A percentile compares a stretch with the other conserved stretches of the same genome.
Conservation (phyloP, 2,113 vertebrate genomes). For the Epinephelus fuscoguttatus region DNA sequence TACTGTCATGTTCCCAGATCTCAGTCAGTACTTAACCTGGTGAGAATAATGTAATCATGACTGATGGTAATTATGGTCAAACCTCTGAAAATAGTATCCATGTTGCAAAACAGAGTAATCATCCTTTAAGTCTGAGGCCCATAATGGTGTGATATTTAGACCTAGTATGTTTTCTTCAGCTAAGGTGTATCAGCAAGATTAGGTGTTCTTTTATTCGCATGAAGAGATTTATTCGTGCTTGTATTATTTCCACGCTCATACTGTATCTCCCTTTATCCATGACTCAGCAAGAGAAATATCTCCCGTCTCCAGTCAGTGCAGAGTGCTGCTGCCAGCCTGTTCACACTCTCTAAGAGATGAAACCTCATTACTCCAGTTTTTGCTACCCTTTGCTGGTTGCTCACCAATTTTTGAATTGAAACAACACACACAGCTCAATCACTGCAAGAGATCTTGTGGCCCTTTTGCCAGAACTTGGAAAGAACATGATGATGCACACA, state of each 20-base stretch:
- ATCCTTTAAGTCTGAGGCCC: background rate
- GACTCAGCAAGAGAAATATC: conserved; percentile 15
- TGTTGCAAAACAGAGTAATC: background rate
- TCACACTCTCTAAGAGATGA: background rate
- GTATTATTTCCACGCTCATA: background rate
- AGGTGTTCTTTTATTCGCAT: background rate
- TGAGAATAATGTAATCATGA: no score
- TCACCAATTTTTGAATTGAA: background rate
- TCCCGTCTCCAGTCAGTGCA: background rate
- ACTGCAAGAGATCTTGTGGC: conserved; percentile 25
- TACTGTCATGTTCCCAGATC: no score
- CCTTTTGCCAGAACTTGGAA: conserved; percentile 38
- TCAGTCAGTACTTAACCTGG: no score
- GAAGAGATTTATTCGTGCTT: background rate
- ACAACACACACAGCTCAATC: conserved; percentile 16
- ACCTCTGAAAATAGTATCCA: background rate
- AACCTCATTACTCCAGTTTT: background rate
- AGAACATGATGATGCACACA: conserved; percentile 32
- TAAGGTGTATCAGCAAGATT: background rate
- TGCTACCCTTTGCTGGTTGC: background rate
- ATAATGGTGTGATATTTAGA: background rate
- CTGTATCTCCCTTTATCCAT: background rate
- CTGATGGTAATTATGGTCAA: background rate
- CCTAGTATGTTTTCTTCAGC: background rate
- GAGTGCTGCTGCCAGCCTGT: background rate